phyloP scores from a whole-genome alignment of 2,797 vertebrate species.

The Hylomyscus alleni region DNA sequence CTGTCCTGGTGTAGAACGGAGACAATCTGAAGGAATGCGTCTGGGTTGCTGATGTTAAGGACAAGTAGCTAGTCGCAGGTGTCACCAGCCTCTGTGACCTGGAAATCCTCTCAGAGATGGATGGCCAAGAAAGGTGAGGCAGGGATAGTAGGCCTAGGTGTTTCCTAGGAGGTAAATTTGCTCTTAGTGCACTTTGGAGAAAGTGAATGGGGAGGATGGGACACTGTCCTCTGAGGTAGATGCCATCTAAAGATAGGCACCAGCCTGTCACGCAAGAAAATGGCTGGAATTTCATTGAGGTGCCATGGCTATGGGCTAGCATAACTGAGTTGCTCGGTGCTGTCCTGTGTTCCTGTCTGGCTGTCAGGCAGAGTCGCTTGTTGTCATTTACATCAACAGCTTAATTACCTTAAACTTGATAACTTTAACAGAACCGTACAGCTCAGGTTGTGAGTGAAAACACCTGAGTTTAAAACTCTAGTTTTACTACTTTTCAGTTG shows the following conservation, averaged over 20 bases:
- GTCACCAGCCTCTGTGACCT: constrained; percentile 50
- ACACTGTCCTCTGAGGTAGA: constrained; percentile 53
- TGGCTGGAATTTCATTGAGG: constrained; percentile 78
- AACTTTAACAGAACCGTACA: constrained; percentile 52
- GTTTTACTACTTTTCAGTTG: constrained; percentile 12
- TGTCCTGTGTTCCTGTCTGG: constrained; percentile 80
- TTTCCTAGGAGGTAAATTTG: constrained; percentile 70
- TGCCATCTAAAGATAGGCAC: constrained; percentile 81
- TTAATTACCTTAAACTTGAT: constrained; percentile 76
- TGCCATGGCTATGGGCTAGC: constrained; percentile 86
- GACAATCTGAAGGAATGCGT: constrained; percentile 32
- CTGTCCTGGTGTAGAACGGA: neutral
- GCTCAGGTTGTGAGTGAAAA: constrained; percentile 44
- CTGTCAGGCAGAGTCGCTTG: constrained; percentile 80
- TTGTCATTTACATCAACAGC: constrained; percentile 68
- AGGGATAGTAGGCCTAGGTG: neutral
- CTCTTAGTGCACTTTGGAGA: constrained; percentile 57
- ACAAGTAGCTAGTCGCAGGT: neutral
- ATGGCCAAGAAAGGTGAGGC: neutral
- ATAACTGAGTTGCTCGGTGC: constrained; percentile 72
- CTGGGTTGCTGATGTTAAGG: constrained; percentile 15
- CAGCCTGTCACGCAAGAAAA: constrained; percentile 78
- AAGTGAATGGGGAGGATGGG: neutral
- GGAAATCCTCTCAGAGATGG: neutral
- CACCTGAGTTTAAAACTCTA: constrained; percentile 58